Evolutionary conservation across 2,113 vertebrate genomes (phyloP), one percentile per base, ranked within the genome.

Genomic region (Saccopteryx leptura): DNA sequence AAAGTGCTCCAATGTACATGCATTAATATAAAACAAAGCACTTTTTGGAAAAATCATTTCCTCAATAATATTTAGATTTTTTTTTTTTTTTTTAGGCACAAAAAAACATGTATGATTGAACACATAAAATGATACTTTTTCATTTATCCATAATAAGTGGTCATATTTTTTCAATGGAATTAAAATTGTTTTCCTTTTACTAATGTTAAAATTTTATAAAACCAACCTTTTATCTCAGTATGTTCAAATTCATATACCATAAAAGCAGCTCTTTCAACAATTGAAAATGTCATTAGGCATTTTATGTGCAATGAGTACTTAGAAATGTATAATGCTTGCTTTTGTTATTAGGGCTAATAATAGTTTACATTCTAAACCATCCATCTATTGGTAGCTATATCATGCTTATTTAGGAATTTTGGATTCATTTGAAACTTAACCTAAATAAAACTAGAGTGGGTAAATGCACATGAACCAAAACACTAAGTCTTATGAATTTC

Each of bases 151-250:
- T 39, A 69, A 58, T 50, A 80, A 72, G 17, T 56, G 19, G 18
- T 1, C 11, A 84, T 48, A n/a, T 33, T 74, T 91, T 71, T 83
- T 74, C 48, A 92, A 18, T 90, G 52, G 18, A 39, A 84, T 31
- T 31, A 63, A 90, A 93, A 79, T 75, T 79, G 46, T 63, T 52
- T 97, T 95, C 17, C 23, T 90, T 50, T 92, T 74, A 80, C 24
- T 76, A 65, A 75, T 71, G 50, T 9, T 94, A 69, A 88, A 71
- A 79, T 79, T 81, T 75, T 65, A 83, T 72, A 58, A 88, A 90
- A 87, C 7, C 8, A 88, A 31, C 1, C 24, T 89, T 84, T 24
- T 48, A 92, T 6, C 5, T 84, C 56, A 90, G 7, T 93, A 69
- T 91, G 72, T 48, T 83, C 46, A 95, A 84, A 85, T 46, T 75